phyloP scores from a whole-genome alignment of 2,797 vertebrate species.

The Calcarius lapponicus region DNA sequence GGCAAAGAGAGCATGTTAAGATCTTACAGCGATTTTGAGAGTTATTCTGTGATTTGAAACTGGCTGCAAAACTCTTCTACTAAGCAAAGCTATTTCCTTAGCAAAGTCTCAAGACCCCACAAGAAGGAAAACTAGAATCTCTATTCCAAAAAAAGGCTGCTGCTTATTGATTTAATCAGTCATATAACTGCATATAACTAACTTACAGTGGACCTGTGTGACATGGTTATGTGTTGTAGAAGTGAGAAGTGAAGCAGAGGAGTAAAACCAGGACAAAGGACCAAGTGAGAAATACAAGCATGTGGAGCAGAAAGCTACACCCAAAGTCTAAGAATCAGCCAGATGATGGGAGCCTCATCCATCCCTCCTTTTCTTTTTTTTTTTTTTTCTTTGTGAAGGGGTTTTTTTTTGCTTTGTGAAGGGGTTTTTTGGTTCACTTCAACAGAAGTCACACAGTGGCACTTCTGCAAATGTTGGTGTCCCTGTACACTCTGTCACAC shows the following conservation, averaged over 20 bases:
- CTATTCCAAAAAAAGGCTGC: background rate
- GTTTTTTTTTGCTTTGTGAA: no score
- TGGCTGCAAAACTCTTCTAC: background rate
- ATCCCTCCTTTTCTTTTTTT: background rate
- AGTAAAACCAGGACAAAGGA: background rate
- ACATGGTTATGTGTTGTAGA: background rate
- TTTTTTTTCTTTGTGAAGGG: background rate
- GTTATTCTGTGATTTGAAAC: background rate
- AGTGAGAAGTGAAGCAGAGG: background rate
- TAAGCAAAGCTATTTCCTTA: background rate
- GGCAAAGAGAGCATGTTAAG: background rate
- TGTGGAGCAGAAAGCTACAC: background rate
- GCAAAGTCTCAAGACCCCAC: background rate
- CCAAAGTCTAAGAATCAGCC: background rate
- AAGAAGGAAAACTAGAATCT: background rate
- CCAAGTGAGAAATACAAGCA: accelerated
- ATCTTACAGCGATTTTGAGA: background rate
- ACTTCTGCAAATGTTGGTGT: background rate
- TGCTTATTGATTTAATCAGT: background rate
- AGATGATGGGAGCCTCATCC: background rate
- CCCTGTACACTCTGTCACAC: background rate
- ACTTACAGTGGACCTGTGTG: background rate
- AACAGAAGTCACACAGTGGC: background rate
- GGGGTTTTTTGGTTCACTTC: background rate
- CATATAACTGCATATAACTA: background rate